phyloP scores from a whole-genome alignment of 2,113 vertebrate genomes.

The Actinemys pallida region DNA sequence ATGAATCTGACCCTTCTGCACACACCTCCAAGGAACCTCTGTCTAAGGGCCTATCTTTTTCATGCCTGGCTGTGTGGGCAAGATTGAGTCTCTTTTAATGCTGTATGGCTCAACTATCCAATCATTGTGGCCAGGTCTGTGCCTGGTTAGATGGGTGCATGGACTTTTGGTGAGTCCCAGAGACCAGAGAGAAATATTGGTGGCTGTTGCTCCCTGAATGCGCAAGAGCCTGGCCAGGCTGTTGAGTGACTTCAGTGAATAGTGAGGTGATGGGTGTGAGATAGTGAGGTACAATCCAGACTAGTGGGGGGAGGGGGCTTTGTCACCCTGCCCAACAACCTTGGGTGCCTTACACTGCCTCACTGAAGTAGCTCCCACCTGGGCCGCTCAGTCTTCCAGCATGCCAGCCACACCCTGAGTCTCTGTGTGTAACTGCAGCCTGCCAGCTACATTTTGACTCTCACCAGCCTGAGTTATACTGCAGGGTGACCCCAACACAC shows the following conservation, averaged over 20 bases:
- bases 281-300: neutral
- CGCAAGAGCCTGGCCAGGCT: neutral
- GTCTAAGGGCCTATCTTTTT: neutral
- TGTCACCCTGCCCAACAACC: neutral
- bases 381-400: neutral
- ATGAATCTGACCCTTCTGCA: neutral
- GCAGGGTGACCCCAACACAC: neutral
- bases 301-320: neutral
- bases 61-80: neutral
- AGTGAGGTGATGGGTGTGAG: neutral
- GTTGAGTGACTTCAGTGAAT: neutral
- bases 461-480: neutral
- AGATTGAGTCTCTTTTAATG: neutral
- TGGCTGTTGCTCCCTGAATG: neutral
- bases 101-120: neutral
- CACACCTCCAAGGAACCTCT: neutral
- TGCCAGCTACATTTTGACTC: neutral
- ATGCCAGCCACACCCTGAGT: neutral
- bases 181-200: neutral
- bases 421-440: neutral
- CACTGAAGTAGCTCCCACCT: neutral
- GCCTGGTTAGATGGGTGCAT: too few relatives aligned
- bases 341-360: neutral
- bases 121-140: neutral
- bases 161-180: too few relatives aligned